A percentile compares a stretch with the other conserved stretches of the same genome.
Evolutionary conservation across 1,140 invertebrate genomes (phyloP).

Genomic region (Diorhabda sublineata): DNA sequence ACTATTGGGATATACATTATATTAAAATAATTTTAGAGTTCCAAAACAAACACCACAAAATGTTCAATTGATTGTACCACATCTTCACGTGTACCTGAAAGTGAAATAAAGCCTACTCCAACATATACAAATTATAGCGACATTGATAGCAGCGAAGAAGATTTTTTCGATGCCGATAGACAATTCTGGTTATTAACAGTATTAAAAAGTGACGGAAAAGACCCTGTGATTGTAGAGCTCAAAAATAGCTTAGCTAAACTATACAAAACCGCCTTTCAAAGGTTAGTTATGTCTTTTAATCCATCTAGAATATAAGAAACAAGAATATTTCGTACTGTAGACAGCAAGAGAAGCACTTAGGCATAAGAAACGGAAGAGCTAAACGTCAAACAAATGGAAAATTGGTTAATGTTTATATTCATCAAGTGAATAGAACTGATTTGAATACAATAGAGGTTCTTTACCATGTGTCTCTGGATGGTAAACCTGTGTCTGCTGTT

Average conservation of each 20-base stretch:
- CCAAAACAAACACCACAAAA: conserved; percentile 23
- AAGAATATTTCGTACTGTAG: conserved; percentile 46
- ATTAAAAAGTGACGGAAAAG: conserved; percentile 49
- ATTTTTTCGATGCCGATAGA: conserved; percentile 49
- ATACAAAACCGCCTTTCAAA: conserved; percentile 61
- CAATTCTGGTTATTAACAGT: conserved; percentile 79
- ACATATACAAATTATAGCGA: conserved; percentile 22
- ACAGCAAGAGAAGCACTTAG: conserved; percentile 67
- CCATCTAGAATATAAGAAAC: background rate
- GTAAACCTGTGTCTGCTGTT: conserved; percentile 68
- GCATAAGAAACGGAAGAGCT: conserved; percentile 47
- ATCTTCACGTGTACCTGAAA: background rate
- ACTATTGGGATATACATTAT: background rate
- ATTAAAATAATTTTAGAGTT: conserved; percentile 4
- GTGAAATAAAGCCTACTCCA: conserved; percentile 38
- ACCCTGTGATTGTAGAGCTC: conserved; percentile 47
- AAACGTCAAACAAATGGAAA: conserved; percentile 39
- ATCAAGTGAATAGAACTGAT: conserved; percentile 48
- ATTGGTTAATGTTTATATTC: conserved; percentile 49
- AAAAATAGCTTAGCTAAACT: conserved; percentile 58
- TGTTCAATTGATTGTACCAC: conserved; percentile 32
- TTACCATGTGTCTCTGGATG: conserved; percentile 73
- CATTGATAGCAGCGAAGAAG: conserved; percentile 37
- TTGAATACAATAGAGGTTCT: conserved; percentile 55
- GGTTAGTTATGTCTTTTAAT: conserved; percentile 43